Evolutionary conservation across 2,888 invertebrate species (phyloP).

Genomic region (Tetragonula carbonaria): DNA sequence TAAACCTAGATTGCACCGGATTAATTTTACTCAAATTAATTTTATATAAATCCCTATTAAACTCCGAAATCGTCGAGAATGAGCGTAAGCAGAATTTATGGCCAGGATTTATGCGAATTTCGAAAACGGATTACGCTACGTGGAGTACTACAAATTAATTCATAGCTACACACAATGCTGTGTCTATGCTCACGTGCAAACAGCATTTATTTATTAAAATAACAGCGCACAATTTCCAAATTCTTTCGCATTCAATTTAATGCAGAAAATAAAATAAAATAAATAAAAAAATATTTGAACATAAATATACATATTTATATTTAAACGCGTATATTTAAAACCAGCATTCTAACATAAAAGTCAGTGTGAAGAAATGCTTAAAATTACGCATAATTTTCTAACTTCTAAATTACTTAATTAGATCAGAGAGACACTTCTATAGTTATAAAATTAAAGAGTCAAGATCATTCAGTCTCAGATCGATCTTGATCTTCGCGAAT

Average conservation of each 20-base stretch:
- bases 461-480: background rate
- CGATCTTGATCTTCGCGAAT: background rate
- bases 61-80: background rate
- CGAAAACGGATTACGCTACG: background rate
- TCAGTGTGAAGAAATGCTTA: background rate
- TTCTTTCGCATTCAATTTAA: no score
- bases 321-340: background rate
- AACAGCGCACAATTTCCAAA: background rate
- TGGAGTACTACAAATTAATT: background rate
- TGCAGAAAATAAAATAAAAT: background rate
- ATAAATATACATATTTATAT: no score
- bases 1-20: background rate
- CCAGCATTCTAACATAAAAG: background rate
- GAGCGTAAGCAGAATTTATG: conserved; percentile 3
- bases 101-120: background rate
- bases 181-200: background rate
- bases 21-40: background rate
- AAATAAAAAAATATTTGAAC: background rate
- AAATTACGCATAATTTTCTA: background rate
- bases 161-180: background rate
- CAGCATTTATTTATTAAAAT: background rate
- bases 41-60: no score
- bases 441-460: background rate
- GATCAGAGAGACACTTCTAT: background rate
- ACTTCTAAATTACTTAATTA: background rate